These are phyloP conservation scores for Mesoligia furuncula DNA, from an alignment of 2,888 invertebrate genomes.

Conservation along the genomic window DNA sequence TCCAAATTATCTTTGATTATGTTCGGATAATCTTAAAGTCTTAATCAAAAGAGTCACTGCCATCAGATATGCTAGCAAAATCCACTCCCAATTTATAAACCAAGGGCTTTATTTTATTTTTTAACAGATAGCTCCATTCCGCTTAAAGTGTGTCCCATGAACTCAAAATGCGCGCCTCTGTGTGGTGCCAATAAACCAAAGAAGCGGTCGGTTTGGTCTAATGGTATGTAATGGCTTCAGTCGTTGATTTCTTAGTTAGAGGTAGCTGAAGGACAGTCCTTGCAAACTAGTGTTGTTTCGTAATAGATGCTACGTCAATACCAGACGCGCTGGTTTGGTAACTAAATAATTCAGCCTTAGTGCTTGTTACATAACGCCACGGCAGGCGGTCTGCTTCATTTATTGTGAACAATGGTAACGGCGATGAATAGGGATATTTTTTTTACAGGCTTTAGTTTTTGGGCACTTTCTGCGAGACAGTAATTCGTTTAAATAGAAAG, in stretches of 20 bases:
- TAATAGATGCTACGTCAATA: conserved; percentile 46
- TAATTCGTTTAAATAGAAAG: background rate
- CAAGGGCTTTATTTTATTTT: conserved; percentile 6
- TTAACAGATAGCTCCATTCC: conserved; percentile 19
- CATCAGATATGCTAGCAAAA: background rate
- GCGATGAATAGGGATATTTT: conserved; percentile 1
- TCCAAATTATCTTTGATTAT: background rate
- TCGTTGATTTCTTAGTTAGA: conserved; percentile 19
- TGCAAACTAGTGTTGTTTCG: conserved; percentile 32
- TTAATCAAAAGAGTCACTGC: background rate
- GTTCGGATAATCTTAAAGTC: background rate
- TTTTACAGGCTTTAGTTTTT: conserved; percentile 11
- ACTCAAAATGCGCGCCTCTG: conserved; percentile 13
- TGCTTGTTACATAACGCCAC: conserved; percentile 36
- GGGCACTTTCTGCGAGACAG: background rate
- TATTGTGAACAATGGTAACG: conserved; percentile 23
- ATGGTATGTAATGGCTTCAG: conserved; percentile 46
- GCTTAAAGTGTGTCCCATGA: background rate
- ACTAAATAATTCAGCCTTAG: conserved; percentile 47
- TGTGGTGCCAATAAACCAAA: conserved; percentile 39
- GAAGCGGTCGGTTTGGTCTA: conserved; percentile 49
- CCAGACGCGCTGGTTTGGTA: conserved; percentile 31
- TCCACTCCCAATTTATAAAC: conserved; percentile 3
- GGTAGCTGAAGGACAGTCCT: conserved; percentile 26
- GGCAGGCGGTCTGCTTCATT: conserved; percentile 26